A percentile compares a stretch with the other conserved stretches of the same genome.
Conservation (phyloP, 2,113 vertebrate species). For the Nycticryphes semicollaris region DNA sequence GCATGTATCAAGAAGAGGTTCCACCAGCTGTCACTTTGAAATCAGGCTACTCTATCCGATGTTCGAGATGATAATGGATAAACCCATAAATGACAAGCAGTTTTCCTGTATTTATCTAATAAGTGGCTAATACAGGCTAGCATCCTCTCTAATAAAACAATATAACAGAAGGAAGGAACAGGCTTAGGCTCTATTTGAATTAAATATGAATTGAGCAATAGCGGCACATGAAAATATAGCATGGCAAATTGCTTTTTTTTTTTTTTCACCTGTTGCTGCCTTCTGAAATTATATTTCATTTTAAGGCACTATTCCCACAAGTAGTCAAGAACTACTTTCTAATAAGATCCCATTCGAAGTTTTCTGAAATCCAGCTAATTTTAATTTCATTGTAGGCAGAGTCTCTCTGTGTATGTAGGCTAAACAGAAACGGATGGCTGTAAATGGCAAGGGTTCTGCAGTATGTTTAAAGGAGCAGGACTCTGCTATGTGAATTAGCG, state of each 20-base stretch:
- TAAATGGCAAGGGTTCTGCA: neutral
- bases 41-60: slow-evolving; percentile 86
- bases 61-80: slow-evolving; percentile 86
- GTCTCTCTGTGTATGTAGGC: rapidly evolving
- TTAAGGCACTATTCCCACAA: neutral
- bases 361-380: neutral
- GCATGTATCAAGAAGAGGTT: slow-evolving; percentile 91
- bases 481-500: neutral
- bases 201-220: neutral
- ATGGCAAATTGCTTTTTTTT: neutral
- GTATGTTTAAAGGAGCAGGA: rapidly evolving
- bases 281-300: neutral
- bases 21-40: slow-evolving; percentile 98
- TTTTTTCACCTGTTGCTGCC: slow-evolving; percentile 34
- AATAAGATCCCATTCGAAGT: neutral
- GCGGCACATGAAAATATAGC: neutral
- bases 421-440: rapidly evolving
- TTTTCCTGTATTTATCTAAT: slow-evolving; percentile 77
- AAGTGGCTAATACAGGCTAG: slow-evolving; percentile 68
- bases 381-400: neutral
- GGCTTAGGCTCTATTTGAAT: slow-evolving; percentile 35
- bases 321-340: neutral
- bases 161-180: slow-evolving; percentile 17
- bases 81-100: slow-evolving; percentile 85
- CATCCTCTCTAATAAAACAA: slow-evolving; percentile 69